Percentiles rank a stretch among this genome's conserved stretches.
Conservation (phyloP, 2,888 invertebrate species). For the Lasioglossum villosulum region DNA sequence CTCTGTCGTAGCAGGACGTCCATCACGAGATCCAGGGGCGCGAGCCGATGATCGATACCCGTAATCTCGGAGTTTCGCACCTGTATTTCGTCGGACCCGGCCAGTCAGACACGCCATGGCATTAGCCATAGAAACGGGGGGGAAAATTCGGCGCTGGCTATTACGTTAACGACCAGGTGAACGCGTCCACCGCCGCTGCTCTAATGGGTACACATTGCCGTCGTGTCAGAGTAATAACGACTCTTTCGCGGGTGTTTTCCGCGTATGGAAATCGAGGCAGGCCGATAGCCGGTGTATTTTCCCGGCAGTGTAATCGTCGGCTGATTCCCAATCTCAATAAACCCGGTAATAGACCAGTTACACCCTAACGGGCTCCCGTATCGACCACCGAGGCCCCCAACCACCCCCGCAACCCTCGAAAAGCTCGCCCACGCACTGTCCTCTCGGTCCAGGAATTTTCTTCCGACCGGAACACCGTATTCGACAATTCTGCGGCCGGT, state of each 20-base stretch:
- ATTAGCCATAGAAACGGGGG: conserved; percentile 36
- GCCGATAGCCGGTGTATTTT: conserved; percentile 54
- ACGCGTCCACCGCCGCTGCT: conserved; percentile 40
- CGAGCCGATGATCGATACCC: conserved; percentile 60
- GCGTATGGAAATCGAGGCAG: conserved; percentile 44
- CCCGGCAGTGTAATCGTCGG: conserved; percentile 62
- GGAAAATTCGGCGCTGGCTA: conserved; percentile 53
- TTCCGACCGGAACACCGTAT: neutral
- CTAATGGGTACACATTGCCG: conserved; percentile 63
- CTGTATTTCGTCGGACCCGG: conserved; percentile 28
- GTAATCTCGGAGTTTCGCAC: conserved; percentile 56
- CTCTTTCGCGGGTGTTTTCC: conserved; percentile 56
- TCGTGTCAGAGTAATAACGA: conserved; percentile 61
- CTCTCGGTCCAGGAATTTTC: conserved; percentile 6
- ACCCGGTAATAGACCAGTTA: conserved; percentile 71
- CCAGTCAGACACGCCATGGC: conserved; percentile 1
- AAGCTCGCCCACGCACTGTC: conserved; percentile 35
- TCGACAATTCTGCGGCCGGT: neutral
- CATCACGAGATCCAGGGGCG: conserved; percentile 45
- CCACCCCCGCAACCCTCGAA: conserved; percentile 30
- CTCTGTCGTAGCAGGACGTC: conserved; percentile 13
- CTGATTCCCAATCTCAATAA: conserved; percentile 74
- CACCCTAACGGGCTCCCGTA: conserved; percentile 58
- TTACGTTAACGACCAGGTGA: conserved; percentile 58
- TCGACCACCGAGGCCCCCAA: neutral